Base-by-base conservation (phyloP, 2,797 vertebrate species). In the Selene dorsalis region DNA sequence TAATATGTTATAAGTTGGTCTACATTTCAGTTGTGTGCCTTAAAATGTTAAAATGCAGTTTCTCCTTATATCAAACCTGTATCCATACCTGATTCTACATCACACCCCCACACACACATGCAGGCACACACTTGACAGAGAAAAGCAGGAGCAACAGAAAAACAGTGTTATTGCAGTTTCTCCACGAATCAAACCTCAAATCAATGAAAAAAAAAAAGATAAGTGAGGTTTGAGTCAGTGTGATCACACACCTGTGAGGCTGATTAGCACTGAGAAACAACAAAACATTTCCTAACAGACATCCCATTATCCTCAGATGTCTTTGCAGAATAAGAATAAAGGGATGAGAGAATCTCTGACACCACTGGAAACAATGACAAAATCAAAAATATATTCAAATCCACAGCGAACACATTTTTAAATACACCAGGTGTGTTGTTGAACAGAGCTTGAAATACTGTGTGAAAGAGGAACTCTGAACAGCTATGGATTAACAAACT, bases 181-280 rank as follows among this genome's bases (percentile, higher is more conserved):
- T 2, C 41, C 26, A 4, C 30, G 22, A 18, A 66, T 58, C 62
- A 74, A 65, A 74, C 52, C 55, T 48, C 10, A 38, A 63, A 76
- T 39, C 50, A 63, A 63, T 76, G 26, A 30, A 73, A 66, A 56
- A 73, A 66, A 56, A 32, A 50, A 43, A 24, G 24, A 43, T 47
- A 35, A 26, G 38, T 28, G 47, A 53, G 28, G 38, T 26, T 55
- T 28, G 39, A 38, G 10, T 45, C 18, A 28, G 17, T 56, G 38
- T 43, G 6, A 28, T 20, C 61, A 30, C 59, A 61, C n/a, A 43
- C 26, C 39, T 62, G 4, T 45, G 41, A 30, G 10, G 26, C 26
- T 63, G 17, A 20, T 53, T 26, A 24, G 32, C 11, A 59, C 57
- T 22, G 20, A n/a, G 3, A 38, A 38, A 59, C 32, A 59, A 35